Base-by-base conservation (phyloP, 2,888 invertebrate genomes). In the Lymantria dispar region DNA sequence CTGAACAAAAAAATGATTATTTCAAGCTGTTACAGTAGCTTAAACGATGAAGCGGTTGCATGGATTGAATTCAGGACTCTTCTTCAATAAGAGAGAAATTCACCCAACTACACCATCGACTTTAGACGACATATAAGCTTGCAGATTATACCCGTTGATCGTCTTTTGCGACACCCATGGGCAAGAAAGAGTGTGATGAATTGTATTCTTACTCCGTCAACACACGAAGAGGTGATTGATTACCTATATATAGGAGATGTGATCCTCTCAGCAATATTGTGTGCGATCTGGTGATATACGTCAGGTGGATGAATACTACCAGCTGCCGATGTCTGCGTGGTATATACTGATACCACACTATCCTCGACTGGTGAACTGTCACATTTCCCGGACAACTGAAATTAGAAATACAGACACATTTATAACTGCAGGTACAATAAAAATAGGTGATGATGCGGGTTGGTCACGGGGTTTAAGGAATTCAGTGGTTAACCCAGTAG, bases 281-380 rank as follows among this genome's bases (percentile, higher is more conserved):
- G 85, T 1, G 91, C 91, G 15, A 92, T 87, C 69, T 90, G 87
- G 30, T 80, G 80, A 71, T 91, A 92, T 0, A 91, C 87, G 47
- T 84, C 84, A 0, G 79, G 54, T 1, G 72, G 61, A 3, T 64
- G 52, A 13, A 57, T 60, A 9, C 70, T 67, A 5, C 75, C 78
- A 7, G 69, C 63, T 0, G 77, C 68, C 39, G 73, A 72, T 0
- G 83, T 60, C 37, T 76, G 72, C 0, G 85, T 85, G 7, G 87
- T 89, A 71, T 92, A 92, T 47, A 85, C 84, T 54, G 90, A 90
- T 45, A 92, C 89, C 51, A 89, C 90, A 0, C 87, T 84, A 30
- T 82, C 78, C 37, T 83, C 85, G 0, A 72, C 68, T 0, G 82
- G 69, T 7, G 78, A 68, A 53, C 80, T 64, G 52, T 52, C 48